Evolutionary conservation across 2,888 invertebrate genomes (phyloP), one percentile per base, ranked within the genome.

Genomic region (Hemithea aestivaria): DNA sequence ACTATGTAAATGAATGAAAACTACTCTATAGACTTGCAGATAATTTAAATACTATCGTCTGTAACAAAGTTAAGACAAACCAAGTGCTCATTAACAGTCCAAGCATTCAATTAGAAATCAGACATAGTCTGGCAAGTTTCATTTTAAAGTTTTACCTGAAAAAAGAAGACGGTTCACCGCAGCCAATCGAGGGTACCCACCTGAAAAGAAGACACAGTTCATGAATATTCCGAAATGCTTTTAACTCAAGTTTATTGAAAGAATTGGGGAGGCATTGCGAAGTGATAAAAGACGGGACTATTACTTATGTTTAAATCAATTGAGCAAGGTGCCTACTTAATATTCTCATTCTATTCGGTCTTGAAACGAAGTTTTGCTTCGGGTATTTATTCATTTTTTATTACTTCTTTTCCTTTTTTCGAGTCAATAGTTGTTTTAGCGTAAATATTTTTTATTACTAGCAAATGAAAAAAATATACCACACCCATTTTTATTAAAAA

Each of bases 171-270:
- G 60, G 48, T 59, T 70, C 73, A 59, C 69, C 56, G 64, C 62
- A 65, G 58, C 58, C 69, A 65, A 73, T 72, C 68, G 71, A 69
- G 79, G 61, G 69, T 74, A 73, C 78, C 72, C 70, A 82, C 84
- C 83, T 87, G 87, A 74, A 84, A 81, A 73, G 75, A 77, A 77
- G 64, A 77, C 76, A 77, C 71, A 67, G 61, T 69, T 76, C 81
- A 83, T 87, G 83, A 87, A 87, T 87, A 87, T 84, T 84, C 83
- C 62, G 67, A 63, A 67, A 74, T 53, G 75, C 77, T 81, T 79
- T 84, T 74, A 81, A 66, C 35, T 49, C 57, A 71, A 78, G 69
- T 77, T 83, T 80, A 83, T 82, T 82, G 79, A 79, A 81, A 80
- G 69, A 71, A 68, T 70, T 68, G 56, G 53, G 58, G 55, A 53